Evolutionary conservation across 1,140 invertebrate species (phyloP).

Genomic region (Trachelipus rathkii): DNA sequence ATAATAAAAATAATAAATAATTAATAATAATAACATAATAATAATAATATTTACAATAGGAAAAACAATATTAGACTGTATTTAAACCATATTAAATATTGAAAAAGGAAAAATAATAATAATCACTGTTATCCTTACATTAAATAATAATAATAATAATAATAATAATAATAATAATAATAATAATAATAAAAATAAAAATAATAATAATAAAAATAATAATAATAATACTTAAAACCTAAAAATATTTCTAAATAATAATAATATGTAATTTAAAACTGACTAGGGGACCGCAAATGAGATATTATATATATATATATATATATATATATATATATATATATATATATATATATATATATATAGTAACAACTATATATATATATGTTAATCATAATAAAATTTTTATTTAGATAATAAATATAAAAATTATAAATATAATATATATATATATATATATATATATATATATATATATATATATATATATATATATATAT

Average conservation of each 20-base stretch:
- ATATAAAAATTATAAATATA: background rate
- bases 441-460: too few species aligned
- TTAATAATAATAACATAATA: background rate
- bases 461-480: too few species aligned
- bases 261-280: background rate
- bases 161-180: slow-evolving; percentile 14
- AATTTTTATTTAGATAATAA: background rate
- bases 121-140: background rate
- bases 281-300: background rate
- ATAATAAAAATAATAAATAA: background rate
- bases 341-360: too few species aligned
- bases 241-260: background rate
- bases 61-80: background rate
- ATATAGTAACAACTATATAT: too few species aligned
- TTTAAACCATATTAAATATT: background rate
- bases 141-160: background rate
- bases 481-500: too few species aligned
- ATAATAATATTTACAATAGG: background rate
- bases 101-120: background rate
- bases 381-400: background rate
- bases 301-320: background rate
- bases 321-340: too few species aligned
- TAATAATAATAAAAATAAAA: background rate
- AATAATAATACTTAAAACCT: background rate
- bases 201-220: background rate